phyloP scores from a whole-genome alignment of 2,797 vertebrate genomes.

The Poeciliopsis turneri region DNA sequence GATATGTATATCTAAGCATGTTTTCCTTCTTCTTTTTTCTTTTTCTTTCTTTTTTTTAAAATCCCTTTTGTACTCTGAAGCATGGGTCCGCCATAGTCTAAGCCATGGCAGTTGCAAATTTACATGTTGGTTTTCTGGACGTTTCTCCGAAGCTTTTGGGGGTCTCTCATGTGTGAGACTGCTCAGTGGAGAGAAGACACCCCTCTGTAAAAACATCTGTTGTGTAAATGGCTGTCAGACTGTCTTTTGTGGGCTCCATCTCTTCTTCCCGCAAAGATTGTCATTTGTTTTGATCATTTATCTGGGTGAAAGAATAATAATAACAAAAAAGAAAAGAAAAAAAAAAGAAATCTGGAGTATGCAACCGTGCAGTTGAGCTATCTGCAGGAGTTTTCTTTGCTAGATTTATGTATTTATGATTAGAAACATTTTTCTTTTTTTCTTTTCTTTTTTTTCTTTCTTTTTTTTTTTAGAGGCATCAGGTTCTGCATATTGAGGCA shows the following conservation, averaged over 20 bases:
- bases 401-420: conserved; percentile 24
- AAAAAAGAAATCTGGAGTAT: conserved; percentile 55
- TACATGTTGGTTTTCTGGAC: conserved; percentile 85
- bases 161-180: conserved; percentile 88
- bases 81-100: conserved; percentile 41
- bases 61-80: conserved; percentile 1
- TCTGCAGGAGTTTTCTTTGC: conserved; percentile 45
- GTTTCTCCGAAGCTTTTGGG: conserved; percentile 84
- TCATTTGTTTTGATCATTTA: conserved; percentile 84
- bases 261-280: conserved; percentile 75
- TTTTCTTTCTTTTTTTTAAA: neutral
- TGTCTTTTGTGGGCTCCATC: conserved; percentile 79
- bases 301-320: conserved; percentile 76
- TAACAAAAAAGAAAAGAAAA: conserved; percentile 14
- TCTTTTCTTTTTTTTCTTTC: conserved; percentile 42
- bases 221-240: conserved; percentile 85
- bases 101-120: conserved; percentile 82
- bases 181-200: conserved; percentile 87
- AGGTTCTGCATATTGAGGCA: conserved; percentile 47
- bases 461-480: conserved; percentile 36
- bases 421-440: conserved; percentile 36
- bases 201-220: conserved; percentile 88
- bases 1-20: conserved; percentile 41
- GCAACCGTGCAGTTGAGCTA: conserved; percentile 67
- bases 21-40: conserved; percentile 9